Percentiles rank a stretch among this genome's conserved stretches.
phyloP scores from a whole-genome alignment of 2,113 vertebrate species.

The Lasiurus borealis region DNA sequence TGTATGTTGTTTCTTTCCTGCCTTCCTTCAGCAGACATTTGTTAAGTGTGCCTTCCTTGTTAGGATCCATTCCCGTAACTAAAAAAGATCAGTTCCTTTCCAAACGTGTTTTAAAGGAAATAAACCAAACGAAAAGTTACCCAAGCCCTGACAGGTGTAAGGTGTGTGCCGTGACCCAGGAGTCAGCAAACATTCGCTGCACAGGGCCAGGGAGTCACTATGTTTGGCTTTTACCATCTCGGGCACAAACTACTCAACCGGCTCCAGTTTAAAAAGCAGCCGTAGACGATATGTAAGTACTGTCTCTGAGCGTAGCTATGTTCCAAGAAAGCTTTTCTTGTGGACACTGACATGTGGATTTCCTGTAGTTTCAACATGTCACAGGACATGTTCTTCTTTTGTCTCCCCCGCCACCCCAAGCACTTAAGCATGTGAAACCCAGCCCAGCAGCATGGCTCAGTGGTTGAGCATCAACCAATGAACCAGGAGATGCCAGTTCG shows the following conservation, averaged over 20 bases:
- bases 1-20: neutral
- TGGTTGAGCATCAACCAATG: too few relatives aligned
- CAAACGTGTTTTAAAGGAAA: conserved; percentile 48
- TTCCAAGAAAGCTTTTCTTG: conserved; percentile 31
- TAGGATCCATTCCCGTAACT: conserved; percentile 22
- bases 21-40: neutral
- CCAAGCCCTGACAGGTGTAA: neutral
- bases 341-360: conserved; percentile 8
- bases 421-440: neutral
- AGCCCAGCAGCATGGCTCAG: too few relatives aligned
- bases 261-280: neutral
- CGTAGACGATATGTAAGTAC: neutral
- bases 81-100: neutral
- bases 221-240: neutral
- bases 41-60: neutral
- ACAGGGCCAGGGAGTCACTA: neutral
- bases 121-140: neutral
- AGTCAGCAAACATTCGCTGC: conserved; percentile 10
- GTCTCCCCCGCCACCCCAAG: neutral
- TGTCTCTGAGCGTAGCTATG: neutral
- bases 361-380: neutral
- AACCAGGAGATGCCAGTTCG: too few relatives aligned
- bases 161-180: neutral
- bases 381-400: neutral
- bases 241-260: neutral